Base-by-base conservation (phyloP, 2,113 vertebrate genomes). In the Atherinomorus stipes region DNA sequence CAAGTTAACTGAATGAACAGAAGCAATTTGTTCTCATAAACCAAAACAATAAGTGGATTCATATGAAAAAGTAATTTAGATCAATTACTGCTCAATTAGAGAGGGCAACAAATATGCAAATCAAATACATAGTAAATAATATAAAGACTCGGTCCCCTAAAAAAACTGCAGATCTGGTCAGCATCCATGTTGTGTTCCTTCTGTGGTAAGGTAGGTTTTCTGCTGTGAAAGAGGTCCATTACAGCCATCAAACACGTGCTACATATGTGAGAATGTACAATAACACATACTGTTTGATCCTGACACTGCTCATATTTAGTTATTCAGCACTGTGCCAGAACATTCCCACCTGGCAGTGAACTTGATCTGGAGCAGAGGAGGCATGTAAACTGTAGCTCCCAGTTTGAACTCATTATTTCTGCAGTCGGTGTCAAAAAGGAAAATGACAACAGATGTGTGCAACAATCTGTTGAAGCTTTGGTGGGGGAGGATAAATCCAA, bases 371-470 rank as follows among this genome's bases (percentile, higher is more conserved):
- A 59, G 44, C 59, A 71, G 26, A 26, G 28, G 21, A 52, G 47
- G 26, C 60, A 22, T 40, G 23, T 64, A 26, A 76, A 81, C 3
- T 62, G 50, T 9, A 52, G 67, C 64, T 61, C 60, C 50, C 2
- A 16, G 34, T 50, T 52, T 80, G 31, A 85, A 69, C 60, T 61
- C 51, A 45, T 66, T 53, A 37, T 63, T 73, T 47, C 72, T 71
- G 31, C 63, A 34, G 42, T 49, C 18, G 16, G 4, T 63, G 52
- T 74, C 52, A 71, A 77, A 75, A 57, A 42, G 37, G 51, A 61
- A 81, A 79, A 75, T 22, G 59, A 71, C 62, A 75, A 67, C 83
- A 81, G 77, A 74, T 88, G 83, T 84, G 70, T 9, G 3, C 50
- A 71, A 68, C 78, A 82, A 77, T 84, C 57, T 84, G 79, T 38